Base-by-base conservation (phyloP, 2,888 invertebrate species). In the Eupithecia abbreviata region DNA sequence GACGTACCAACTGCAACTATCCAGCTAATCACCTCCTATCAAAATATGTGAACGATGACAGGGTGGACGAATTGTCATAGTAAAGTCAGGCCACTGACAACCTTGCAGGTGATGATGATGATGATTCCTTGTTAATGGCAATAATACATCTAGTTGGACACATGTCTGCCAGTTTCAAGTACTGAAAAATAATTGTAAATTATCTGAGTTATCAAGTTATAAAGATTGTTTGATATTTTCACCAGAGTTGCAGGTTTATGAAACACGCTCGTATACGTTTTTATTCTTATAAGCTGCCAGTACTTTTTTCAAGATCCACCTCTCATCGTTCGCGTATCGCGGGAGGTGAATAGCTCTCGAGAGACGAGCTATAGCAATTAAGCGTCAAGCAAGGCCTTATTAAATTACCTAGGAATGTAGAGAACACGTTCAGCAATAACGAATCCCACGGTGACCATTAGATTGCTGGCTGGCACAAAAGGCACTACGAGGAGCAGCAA, bases 361-460 rank as follows among this genome's bases (percentile, higher is more conserved):
- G 49, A 12, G 7, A 62, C 10, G 30, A 18, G 3, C 9, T 62
- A 62, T 62, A 62, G 30, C 30, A 30, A 7, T 65, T 9, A 30
- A 41, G 12, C 4, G 30, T 12, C 30, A 30, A 65, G 30, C 30
- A 30, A 65, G 30, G 4, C 62, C 30, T 12, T 3, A 41, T 2
- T 67, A 41, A 55, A 13, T 81, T 94, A 97, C 97, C 97, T 97
- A 65, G 98, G 98, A 87, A 98, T 98, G 91, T 98, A 98, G 13
- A 98, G 96, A 51, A 98, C 97, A 80, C 98, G 95, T 91, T 98
- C 98, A 0, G 98, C 98, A 72, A 98, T 96, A 65, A 98, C 97
- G 88, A 98, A 98, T 71, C 98, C 98, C 5, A 97, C 97, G 0
- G 97, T 97, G 79, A 97, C 96, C 71, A 97, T 93, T 47, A 98